These are phyloP conservation scores for Neodiprion pinetum DNA, from an alignment of 1,140 invertebrate genomes.

Conservation along the genomic window DNA sequence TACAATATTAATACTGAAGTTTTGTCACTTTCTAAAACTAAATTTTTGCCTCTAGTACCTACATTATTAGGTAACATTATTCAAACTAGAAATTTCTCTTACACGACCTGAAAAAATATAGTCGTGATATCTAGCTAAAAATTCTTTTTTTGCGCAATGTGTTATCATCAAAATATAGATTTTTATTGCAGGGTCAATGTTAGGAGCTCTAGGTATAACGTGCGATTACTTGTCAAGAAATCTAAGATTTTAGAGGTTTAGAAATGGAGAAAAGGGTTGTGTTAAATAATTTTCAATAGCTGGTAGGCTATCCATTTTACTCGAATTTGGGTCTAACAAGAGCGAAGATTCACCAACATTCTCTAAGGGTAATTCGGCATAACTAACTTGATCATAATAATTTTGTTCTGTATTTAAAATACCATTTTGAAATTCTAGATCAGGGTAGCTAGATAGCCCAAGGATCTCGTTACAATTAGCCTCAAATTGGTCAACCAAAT, in stretches of 20 bases:
- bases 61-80: neutral
- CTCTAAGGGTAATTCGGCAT: constrained; percentile 43
- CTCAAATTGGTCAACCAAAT: constrained; percentile 44
- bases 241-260: constrained; percentile 42
- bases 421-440: constrained; percentile 41
- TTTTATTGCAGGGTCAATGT: neutral
- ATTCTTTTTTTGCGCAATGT: neutral
- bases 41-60: neutral
- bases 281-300: constrained; percentile 44
- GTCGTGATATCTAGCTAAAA: neutral
- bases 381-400: constrained; percentile 42
- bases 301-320: constrained; percentile 39
- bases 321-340: constrained; percentile 37
- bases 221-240: neutral
- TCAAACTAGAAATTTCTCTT: neutral
- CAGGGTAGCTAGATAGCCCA: constrained; percentile 39
- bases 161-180: constrained; percentile 5
- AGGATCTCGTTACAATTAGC: constrained; percentile 47
- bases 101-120: neutral
- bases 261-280: constrained; percentile 40
- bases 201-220: too few species aligned
- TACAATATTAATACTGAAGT: constrained; percentile 6
- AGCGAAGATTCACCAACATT: constrained; percentile 36
- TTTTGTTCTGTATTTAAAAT: constrained; percentile 41
- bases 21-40: neutral